A percentile compares a stretch with the other conserved stretches of the same genome.
Conservation (phyloP, 2,888 invertebrate species). For the Apodemia zela region DNA sequence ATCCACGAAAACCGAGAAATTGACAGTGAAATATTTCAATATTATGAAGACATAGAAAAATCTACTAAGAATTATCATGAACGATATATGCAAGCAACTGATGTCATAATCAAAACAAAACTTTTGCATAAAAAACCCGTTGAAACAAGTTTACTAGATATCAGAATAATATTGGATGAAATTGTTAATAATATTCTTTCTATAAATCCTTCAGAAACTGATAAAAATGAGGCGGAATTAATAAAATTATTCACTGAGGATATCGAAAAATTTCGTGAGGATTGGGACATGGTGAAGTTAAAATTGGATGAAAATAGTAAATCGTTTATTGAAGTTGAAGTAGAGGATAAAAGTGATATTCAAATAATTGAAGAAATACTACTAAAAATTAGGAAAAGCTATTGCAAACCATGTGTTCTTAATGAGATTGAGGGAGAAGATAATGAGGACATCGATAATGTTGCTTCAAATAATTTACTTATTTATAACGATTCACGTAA, state of each 20-base stretch:
- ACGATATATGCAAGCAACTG: slow-evolving; percentile 47
- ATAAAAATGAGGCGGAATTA: slow-evolving; percentile 30
- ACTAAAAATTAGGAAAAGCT: slow-evolving; percentile 53
- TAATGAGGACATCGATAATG: slow-evolving; percentile 43
- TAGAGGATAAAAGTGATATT: slow-evolving; percentile 63
- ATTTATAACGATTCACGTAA: slow-evolving; percentile 51
- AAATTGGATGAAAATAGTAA: slow-evolving; percentile 62
- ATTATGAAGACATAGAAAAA: slow-evolving; percentile 54
- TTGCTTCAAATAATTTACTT: slow-evolving; percentile 43
- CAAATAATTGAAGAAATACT: slow-evolving; percentile 58
- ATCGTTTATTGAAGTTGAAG: slow-evolving; percentile 64
- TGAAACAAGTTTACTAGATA: slow-evolving; percentile 33
- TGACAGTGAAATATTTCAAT: slow-evolving; percentile 47
- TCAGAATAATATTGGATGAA: slow-evolving; percentile 44
- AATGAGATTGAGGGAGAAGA: slow-evolving; percentile 48
- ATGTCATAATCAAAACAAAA: slow-evolving; percentile 55
- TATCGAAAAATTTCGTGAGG: slow-evolving; percentile 58
- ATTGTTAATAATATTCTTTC: slow-evolving; percentile 33
- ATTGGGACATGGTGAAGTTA: slow-evolving; percentile 58
- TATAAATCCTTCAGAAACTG: slow-evolving; percentile 25
- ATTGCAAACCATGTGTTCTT: slow-evolving; percentile 43
- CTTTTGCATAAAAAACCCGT: slow-evolving; percentile 35
- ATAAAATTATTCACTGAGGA: slow-evolving; percentile 43
- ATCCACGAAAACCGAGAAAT: slow-evolving; percentile 75
- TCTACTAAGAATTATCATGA: slow-evolving; percentile 48